Percentiles rank a stretch among this genome's conserved stretches.
phyloP scores from a whole-genome alignment of 2,888 invertebrate genomes.

The Drosophila melanosoma region DNA sequence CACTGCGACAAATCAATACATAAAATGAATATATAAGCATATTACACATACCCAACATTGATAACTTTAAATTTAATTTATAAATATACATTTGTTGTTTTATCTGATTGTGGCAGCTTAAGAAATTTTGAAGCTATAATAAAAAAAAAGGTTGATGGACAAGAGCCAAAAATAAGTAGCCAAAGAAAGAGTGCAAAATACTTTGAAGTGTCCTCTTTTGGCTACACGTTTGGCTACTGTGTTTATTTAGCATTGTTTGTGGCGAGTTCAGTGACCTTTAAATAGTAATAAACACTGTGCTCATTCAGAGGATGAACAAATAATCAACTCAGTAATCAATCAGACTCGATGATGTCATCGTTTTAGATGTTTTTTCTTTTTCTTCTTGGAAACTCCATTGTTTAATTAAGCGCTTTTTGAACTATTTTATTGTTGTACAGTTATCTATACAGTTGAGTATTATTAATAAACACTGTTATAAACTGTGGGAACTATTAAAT shows the following conservation, averaged over 20 bases:
- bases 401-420: constrained; percentile 3
- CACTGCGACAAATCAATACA: neutral
- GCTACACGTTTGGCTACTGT: constrained; percentile 32
- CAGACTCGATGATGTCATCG: constrained; percentile 17
- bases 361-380: neutral
- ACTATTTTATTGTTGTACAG: constrained; percentile 21
- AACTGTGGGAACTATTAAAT: neutral
- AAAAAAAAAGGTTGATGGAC: neutral
- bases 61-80: neutral
- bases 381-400: neutral
- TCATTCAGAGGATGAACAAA: constrained; percentile 27
- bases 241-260: constrained; percentile 14
- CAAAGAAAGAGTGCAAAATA: constrained; percentile 38
- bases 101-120: constrained; percentile 10
- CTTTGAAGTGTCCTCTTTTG: constrained; percentile 37
- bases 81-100: neutral
- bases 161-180: constrained; percentile 2
- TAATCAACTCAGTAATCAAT: constrained; percentile 11
- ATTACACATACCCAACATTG: neutral
- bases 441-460: neutral
- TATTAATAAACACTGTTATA: neutral
- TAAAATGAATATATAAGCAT: neutral
- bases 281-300: constrained; percentile 32
- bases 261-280: constrained; percentile 39
- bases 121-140: constrained; percentile 10